Percentiles rank a stretch among this genome's conserved stretches.
These are phyloP conservation scores for Zeuzera pyrina DNA, from an alignment of 2,888 invertebrate genomes.

Conservation along the genomic window DNA sequence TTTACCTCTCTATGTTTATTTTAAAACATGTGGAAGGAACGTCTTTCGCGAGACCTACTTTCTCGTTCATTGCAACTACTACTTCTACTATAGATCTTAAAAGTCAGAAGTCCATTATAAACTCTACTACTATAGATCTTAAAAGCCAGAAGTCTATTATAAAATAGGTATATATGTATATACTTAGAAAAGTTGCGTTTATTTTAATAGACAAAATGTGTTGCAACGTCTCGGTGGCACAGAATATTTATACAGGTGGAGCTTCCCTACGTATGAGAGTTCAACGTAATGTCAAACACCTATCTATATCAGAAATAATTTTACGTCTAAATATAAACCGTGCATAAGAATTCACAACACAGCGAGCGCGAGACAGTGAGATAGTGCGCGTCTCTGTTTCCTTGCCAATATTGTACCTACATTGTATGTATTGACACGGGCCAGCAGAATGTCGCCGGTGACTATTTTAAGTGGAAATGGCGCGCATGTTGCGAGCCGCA, in stretches of 20 bases:
- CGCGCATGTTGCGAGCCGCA: conserved; percentile 30
- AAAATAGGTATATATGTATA: too few species aligned
- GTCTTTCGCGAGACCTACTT: too few species aligned
- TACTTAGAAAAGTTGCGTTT: too few species aligned
- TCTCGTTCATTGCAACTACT: too few species aligned
- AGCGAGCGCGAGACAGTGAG: conserved; percentile 70
- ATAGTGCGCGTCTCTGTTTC: conserved; percentile 68
- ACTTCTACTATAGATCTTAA: too few species aligned
- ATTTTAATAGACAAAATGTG: too few species aligned
- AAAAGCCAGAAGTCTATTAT: too few species aligned
- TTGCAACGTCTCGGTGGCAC: conserved; percentile 12
- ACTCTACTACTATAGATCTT: too few species aligned
- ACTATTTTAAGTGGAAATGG: conserved; percentile 52
- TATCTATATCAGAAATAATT: conserved; percentile 73
- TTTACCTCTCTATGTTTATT: too few species aligned
- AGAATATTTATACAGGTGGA: conserved; percentile 66
- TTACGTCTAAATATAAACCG: conserved; percentile 67
- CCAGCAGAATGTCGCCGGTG: conserved; percentile 47
- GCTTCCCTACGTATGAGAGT: conserved; percentile 69
- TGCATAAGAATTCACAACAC: conserved; percentile 73
- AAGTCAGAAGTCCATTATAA: too few species aligned
- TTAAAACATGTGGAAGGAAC: too few species aligned
- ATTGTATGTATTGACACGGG: conserved; percentile 67
- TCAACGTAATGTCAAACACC: conserved; percentile 73
- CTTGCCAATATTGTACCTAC: conserved; percentile 70